phyloP scores from a whole-genome alignment of 2,888 invertebrate genomes.

The Athalia rosae region DNA sequence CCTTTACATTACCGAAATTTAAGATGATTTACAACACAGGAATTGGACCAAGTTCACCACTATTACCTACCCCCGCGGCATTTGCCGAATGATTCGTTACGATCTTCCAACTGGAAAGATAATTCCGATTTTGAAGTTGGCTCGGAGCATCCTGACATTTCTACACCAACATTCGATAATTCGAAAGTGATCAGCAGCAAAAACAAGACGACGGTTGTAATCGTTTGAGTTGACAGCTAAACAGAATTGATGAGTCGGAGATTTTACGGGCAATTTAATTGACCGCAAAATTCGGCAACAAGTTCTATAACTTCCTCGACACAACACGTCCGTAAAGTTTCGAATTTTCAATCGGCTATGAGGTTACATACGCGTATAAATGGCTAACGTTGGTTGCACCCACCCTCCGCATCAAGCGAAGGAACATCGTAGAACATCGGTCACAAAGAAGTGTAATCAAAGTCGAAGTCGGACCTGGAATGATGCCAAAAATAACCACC shows the following conservation, averaged over 20 bases:
- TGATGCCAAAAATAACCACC: constrained; percentile 41
- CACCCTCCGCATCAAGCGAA: too few species aligned
- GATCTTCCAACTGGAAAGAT: too few species aligned
- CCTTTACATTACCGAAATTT: neutral
- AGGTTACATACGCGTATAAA: too few species aligned
- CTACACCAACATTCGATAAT: too few species aligned
- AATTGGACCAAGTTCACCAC: constrained; percentile 19
- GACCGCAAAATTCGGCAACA: neutral
- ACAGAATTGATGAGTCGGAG: too few species aligned
- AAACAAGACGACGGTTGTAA: too few species aligned
- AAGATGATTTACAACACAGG: neutral
- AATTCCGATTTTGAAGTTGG: too few species aligned
- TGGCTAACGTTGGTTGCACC: too few species aligned
- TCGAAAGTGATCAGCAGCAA: too few species aligned
- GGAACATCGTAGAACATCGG: neutral
- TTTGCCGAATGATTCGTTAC: too few species aligned
- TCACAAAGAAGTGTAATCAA: constrained; percentile 33
- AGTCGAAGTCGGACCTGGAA: constrained; percentile 41
- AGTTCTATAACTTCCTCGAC: neutral
- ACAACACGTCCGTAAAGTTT: neutral
- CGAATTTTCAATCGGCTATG: neutral
- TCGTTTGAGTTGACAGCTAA: too few species aligned
- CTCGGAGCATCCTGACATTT: too few species aligned
- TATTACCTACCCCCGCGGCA: neutral
- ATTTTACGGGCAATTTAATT: neutral